Percentiles rank a stretch among this genome's conserved stretches.
These are phyloP conservation scores for Operophtera brumata DNA, from an alignment of 2,888 invertebrate species.

Conservation along the genomic window DNA sequence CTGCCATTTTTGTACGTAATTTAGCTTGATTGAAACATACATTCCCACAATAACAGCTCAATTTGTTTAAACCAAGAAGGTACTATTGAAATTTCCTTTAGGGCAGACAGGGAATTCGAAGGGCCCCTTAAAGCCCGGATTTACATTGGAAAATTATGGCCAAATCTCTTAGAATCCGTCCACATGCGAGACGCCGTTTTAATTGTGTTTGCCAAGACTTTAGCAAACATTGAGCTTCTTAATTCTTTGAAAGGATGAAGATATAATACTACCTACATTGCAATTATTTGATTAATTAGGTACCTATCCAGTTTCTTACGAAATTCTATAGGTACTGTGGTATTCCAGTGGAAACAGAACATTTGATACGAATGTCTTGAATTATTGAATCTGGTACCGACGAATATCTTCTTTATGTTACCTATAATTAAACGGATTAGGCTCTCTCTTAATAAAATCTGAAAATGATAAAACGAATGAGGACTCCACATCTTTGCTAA, in stretches of 20 bases:
- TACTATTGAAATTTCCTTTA: slow-evolving; percentile 52
- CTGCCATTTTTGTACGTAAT: neutral
- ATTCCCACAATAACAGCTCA: slow-evolving; percentile 32
- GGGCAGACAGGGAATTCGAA: slow-evolving; percentile 51
- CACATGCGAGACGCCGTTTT: slow-evolving; percentile 69
- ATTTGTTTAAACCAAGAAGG: slow-evolving; percentile 39
- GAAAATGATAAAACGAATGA: no score
- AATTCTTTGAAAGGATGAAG: slow-evolving; percentile 34
- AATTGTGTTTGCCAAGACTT: slow-evolving; percentile 72
- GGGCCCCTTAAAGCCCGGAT: slow-evolving; percentile 58
- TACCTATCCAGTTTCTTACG: no score
- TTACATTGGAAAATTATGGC: slow-evolving; percentile 67
- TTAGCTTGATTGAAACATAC: neutral
- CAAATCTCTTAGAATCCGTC: slow-evolving; percentile 61
- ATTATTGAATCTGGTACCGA: no score
- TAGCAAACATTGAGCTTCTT: slow-evolving; percentile 63
- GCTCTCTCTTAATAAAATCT: no score
- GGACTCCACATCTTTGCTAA: no score
- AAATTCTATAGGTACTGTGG: no score
- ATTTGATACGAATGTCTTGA: no score
- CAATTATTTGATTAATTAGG: neutral
- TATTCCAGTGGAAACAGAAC: no score
- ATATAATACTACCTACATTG: neutral
- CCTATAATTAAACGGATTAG: no score
- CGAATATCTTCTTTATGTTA: no score